These are phyloP conservation scores for Argyresthia albistria DNA, from an alignment of 2,888 invertebrate species.

Conservation along the genomic window DNA sequence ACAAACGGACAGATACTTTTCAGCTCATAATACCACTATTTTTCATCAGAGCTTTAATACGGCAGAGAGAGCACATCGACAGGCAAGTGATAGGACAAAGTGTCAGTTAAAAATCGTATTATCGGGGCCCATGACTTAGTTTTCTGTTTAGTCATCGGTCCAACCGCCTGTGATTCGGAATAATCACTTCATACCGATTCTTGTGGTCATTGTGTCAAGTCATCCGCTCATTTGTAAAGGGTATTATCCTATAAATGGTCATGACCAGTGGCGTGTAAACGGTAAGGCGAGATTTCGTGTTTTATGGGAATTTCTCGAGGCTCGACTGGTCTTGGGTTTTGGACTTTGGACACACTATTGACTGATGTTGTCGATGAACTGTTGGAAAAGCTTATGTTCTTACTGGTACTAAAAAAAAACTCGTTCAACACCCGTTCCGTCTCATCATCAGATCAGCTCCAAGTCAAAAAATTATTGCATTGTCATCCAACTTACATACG, in stretches of 20 bases:
- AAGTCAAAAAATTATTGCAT: no score
- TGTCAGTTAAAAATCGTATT: no score
- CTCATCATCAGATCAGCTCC: no score
- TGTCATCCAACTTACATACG: no score
- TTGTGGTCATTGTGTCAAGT: constrained; percentile 25
- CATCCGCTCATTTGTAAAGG: constrained; percentile 12
- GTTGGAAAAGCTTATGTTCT: background rate
- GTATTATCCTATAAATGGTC: constrained; percentile 16
- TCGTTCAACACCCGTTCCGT: no score
- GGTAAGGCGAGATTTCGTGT: constrained; percentile 10
- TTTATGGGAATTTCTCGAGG: constrained; percentile 33
- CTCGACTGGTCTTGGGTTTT: background rate
- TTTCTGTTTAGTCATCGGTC: constrained; percentile 36
- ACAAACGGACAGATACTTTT: no score
- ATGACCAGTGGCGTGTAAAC: constrained; percentile 25
- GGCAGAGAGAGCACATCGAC: no score
- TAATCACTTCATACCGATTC: constrained; percentile 19
- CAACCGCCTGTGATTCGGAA: constrained; percentile 19
- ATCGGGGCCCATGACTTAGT: background rate
- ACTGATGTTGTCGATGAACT: background rate
- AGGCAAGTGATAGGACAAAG: no score
- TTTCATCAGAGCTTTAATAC: no score
- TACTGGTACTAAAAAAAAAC: no score
- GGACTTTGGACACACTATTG: background rate
- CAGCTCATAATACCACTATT: no score